These are phyloP conservation scores for Pemphigus obesinymphae DNA, from an alignment of 1,140 invertebrate genomes.

Conservation along the genomic window DNA sequence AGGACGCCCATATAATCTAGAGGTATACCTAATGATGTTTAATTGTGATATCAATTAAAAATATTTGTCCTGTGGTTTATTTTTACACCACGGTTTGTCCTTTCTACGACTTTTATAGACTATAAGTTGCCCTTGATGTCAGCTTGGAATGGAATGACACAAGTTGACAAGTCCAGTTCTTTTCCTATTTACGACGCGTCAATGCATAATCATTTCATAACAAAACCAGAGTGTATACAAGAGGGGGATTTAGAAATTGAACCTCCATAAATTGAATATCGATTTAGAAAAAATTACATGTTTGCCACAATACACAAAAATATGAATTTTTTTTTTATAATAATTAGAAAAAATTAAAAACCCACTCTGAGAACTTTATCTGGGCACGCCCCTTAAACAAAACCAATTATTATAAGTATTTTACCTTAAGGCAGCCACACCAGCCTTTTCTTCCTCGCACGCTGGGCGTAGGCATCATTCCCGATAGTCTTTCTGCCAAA, in stretches of 20 bases:
- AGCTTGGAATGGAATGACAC: background rate
- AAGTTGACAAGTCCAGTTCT: background rate
- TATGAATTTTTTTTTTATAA: no score
- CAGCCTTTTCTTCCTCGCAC: conserved; percentile 57
- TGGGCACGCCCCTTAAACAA: no score
- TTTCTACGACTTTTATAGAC: background rate
- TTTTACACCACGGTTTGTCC: background rate
- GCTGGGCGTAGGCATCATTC: conserved; percentile 53
- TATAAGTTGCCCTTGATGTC: background rate
- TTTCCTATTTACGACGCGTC: no score
- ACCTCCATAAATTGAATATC: no score
- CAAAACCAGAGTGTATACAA: no score
- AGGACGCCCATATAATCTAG: background rate
- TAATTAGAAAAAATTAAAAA: no score
- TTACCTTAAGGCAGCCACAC: conserved; percentile 61
- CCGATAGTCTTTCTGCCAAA: conserved; percentile 28
- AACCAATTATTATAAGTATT: background rate
- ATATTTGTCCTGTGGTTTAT: background rate
- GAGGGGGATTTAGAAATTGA: no score
- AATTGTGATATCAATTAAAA: background rate
- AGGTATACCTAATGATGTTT: background rate
- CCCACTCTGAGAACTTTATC: no score
- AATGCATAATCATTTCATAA: no score
- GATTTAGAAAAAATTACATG: no score
- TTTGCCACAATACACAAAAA: no score